Evolutionary conservation across 2,888 invertebrate species (phyloP), one percentile per base, ranked within the genome.

Genomic region (Euphydryas editha): DNA sequence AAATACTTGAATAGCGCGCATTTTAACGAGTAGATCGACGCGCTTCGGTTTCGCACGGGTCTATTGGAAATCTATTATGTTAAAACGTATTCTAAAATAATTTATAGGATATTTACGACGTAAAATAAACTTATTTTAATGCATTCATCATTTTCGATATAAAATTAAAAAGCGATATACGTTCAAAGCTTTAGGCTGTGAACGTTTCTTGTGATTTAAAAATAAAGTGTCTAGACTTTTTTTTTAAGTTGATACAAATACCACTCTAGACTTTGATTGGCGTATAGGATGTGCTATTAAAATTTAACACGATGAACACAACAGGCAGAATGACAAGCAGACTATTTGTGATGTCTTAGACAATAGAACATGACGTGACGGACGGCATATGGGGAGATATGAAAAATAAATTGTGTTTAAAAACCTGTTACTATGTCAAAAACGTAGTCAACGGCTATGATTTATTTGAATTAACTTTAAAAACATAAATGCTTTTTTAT

Each of bases 301-400:
- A 60, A 44, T 57, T 36, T 24, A 57, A 63, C 15, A 54, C 30
- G 46, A 54, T 39, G 46, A 57, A 44, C 36, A 49, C n/a, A 58
- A 30, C 56, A 57, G 51, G 72, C 62, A 73, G 67, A 72, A 71
- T 72, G 69, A 68, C 67, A 59, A 66, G 56, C 70, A 59, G 66
- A 70, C 71, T 74, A 73, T 69, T 65, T 67, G 47, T 64, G 78
- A 79, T 81, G 81, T 30, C n/a, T 20, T 39, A 56, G 62, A 61
- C 60, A 54, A 60, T 47, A 54, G 62, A 62, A 59, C n/a, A 13
- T 54, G 21, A 62, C 59, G 24, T 57, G 44, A 60, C 57, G 24
- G 56, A 42, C 60, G 54, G n/a, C 17, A 10, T 11, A 36, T 36
- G 36, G 21, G 17, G 11, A 54, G 54, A 54, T 54, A 20, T 47